Evolutionary conservation across 2,888 invertebrate species (phyloP), one percentile per base, ranked within the genome.

Genomic region (Julus scanicus): DNA sequence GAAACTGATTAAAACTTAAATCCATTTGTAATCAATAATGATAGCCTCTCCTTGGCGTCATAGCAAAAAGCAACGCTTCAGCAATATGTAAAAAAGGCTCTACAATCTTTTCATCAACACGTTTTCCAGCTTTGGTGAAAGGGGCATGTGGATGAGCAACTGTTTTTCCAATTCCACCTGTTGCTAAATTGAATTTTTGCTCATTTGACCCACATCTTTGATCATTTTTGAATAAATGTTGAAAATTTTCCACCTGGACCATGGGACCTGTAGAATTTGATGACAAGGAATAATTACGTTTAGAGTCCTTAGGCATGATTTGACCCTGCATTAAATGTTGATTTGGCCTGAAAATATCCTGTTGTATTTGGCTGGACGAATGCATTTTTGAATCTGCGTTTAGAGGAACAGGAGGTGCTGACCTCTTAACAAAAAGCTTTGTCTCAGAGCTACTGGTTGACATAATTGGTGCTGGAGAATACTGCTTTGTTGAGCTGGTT

Each of bases 351-450:
- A 29, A 29, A 29, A 29, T 29, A 29, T 29, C 29, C 29, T 29
- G 29, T 29, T 29, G 29, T 29, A 29, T 2, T 53, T 63, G 63
- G 63, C 4, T 63, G n/a, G 13, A 63, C 6, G 63, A n/a, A 5
- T 63, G 6, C 17, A 17, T 63, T 17, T 8, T 63, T 3, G 63
- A n/a, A 63, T n/a, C 1, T 63, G 63, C 63, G n/a, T 63, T 17
- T 63, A 17, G n/a, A n/a, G 63, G 63, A n/a, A 63, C n/a, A n/a
- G 17, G 63, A 63, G 63, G 63, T 6, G 63, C 63, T 0, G n/a
- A 0, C n/a, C n/a, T 1, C 8, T 17, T 63, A 20, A 0, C n/a
- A 8, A n/a, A 8, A 3, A 4, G 0, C n/a, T n/a, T 15, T n/a
- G n/a, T n/a, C 17, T 5, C 3, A 63, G 63, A 63, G n/a, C 63